Conservation (phyloP, 2,888 invertebrate genomes). For the Hypercompe scribonia region DNA sequence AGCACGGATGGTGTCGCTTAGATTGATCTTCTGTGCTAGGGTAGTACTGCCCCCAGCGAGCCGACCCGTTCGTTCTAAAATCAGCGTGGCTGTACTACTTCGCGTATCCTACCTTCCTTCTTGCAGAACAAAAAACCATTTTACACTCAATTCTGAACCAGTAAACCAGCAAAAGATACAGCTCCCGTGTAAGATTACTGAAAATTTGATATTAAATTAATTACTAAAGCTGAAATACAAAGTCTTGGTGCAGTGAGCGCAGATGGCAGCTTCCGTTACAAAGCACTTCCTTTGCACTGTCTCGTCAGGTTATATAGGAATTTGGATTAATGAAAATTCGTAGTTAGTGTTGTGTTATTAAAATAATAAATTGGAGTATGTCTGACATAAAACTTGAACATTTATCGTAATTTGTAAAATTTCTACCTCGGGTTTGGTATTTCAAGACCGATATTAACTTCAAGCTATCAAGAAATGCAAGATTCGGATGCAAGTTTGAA, state of each 20-base stretch:
- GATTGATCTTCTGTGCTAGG: no score
- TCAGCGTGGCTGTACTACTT: no score
- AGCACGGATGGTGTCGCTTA: no score
- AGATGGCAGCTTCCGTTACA: conserved; percentile 44
- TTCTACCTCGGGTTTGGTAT: background rate
- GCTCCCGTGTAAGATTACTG: background rate
- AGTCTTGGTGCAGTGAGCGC: conserved; percentile 25
- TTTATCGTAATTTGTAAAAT: background rate
- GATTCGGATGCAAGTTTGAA: no score
- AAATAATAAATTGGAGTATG: background rate
- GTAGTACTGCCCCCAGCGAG: no score
- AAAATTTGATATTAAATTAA: conserved; percentile 45
- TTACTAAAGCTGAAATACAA: conserved; percentile 28
- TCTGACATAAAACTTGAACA: background rate
- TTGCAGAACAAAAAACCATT: background rate
- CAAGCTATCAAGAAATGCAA: no score
- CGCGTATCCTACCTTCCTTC: no score
- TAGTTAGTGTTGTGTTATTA: background rate
- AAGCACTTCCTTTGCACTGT: conserved; percentile 40
- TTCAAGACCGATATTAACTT: no score
- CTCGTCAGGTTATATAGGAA: conserved; percentile 31
- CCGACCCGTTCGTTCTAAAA: no score
- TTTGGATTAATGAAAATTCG: conserved; percentile 19
- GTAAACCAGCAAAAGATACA: background rate
- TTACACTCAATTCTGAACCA: background rate